Evolutionary conservation across 2,113 vertebrate genomes (phyloP).

Genomic region (Muntiacus reevesi): DNA sequence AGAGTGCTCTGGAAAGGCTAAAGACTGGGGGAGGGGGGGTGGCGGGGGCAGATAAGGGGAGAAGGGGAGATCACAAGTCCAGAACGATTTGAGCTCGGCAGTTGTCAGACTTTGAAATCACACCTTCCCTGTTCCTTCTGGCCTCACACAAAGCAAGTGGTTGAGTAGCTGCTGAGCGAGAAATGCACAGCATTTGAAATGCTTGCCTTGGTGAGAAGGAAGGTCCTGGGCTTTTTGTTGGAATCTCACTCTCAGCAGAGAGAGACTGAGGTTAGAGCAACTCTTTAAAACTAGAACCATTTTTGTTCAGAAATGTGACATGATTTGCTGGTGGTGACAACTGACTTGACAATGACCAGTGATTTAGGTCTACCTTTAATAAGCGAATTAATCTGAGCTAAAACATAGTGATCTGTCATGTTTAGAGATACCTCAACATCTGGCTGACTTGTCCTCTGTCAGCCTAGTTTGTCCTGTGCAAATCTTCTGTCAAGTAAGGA

Average conservation of each 20-base stretch:
- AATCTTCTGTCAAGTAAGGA: slow-evolving; percentile 89
- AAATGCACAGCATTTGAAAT: not conserved
- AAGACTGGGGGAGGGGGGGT: accelerated
- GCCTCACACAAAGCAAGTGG: slow-evolving; percentile 15
- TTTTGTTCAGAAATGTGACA: slow-evolving; percentile 83
- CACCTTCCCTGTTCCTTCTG: slow-evolving; percentile 35
- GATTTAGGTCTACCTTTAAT: slow-evolving; percentile 89
- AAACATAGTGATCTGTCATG: slow-evolving; percentile 94
- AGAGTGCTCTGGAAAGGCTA: not conserved
- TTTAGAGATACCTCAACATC: slow-evolving; percentile 90
- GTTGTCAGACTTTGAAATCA: slow-evolving; percentile 18
- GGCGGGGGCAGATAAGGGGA: accelerated
- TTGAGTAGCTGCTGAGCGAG: not conserved
- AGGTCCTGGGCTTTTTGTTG: slow-evolving; percentile 31
- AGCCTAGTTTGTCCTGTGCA: slow-evolving; percentile 91
- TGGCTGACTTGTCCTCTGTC: slow-evolving; percentile 92
- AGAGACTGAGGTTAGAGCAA: slow-evolving; percentile 65
- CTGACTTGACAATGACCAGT: slow-evolving; percentile 90
- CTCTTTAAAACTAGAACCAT: slow-evolving; percentile 74
- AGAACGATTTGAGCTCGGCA: not conserved
- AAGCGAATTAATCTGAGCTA: slow-evolving; percentile 92
- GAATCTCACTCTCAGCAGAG: slow-evolving; percentile 59
- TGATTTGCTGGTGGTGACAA: slow-evolving; percentile 86
- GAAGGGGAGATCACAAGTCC: not conserved
- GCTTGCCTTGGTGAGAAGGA: slow-evolving; percentile 14